phyloP scores from a whole-genome alignment of 2,113 vertebrate species.

The Uropsilus gracilis region DNA sequence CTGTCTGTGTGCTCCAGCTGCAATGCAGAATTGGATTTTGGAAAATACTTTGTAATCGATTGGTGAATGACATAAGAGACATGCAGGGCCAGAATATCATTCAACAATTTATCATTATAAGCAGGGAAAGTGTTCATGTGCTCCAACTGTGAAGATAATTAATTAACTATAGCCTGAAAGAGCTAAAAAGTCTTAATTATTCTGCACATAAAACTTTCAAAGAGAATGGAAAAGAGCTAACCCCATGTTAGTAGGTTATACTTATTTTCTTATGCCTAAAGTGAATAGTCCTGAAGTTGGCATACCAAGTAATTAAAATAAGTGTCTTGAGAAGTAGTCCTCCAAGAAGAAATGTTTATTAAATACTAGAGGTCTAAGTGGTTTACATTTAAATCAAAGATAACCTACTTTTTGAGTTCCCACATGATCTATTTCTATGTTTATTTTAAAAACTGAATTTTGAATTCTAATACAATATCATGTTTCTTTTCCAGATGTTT shows the following conservation, averaged over 20 bases:
- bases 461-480: conserved; percentile 75
- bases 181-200: neutral
- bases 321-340: conserved; percentile 45
- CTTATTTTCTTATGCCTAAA: neutral
- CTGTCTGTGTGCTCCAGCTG: neutral
- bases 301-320: neutral
- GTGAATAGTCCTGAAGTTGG: neutral
- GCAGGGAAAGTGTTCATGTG: neutral
- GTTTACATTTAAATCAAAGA: conserved; percentile 51
- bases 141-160: conserved; percentile 1
- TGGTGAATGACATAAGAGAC: neutral
- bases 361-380: conserved; percentile 55
- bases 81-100: neutral
- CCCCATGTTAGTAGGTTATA: neutral
- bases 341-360: conserved; percentile 47
- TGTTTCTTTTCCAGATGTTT: conserved; percentile 87
- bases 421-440: conserved; percentile 59
- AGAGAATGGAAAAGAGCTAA: neutral
- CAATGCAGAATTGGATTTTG: neutral
- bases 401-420: conserved; percentile 68
- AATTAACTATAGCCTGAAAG: neutral
- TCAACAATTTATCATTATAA: neutral
- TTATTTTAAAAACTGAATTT: conserved; percentile 77
- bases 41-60: neutral
- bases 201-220: conserved; percentile 29